Base-by-base conservation (phyloP, 2,888 invertebrate genomes). In the Clostera curtula region DNA sequence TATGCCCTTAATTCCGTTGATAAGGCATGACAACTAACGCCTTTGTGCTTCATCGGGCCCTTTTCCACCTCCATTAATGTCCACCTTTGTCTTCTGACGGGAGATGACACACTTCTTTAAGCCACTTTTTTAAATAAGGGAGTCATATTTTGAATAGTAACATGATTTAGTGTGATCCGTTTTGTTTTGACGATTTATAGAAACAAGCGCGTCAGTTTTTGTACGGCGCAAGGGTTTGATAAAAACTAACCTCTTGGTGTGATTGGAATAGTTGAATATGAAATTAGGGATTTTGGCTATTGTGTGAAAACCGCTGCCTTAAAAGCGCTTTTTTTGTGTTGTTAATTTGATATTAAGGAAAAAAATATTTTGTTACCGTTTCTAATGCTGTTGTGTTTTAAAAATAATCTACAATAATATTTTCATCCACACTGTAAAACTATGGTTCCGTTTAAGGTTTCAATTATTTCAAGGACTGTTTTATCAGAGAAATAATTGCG, bases 1-100 rank as follows among this genome's bases (percentile, higher is more conserved):
- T 83, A 71, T 76, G 64, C 61, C 72, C 72, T 77, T 82, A 83
- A 83, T 83, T 74, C 74, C 55, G 64, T 72, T 82, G 82, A 82
- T 82, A 79, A 62, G 66, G 72, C 80, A 68, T 80, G 83, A 80
- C 83, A 77, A 72, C 71, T 73, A 67, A 62, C 69, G 71, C 76
- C 56, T 71, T 83, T 83, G 77, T 83, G 49, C 45, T 45, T 47
- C 53, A 55, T 42, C 51, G 45, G 53, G 49, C 62, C 65, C 61
- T 72, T 69, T 40, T 66, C 64, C 61, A 58, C 69, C 59, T 68
- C 82, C 79, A 82, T 79, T 82, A 80, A 73, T 63, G 66, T 44
- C 47, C 43, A 40, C 19, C 63, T 51, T 83, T 82, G 82, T 82
- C 70, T 83, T 69, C 36, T 68, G 66, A 74, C 53, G 59, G 52